Conservation (phyloP, 2,113 vertebrate species). For the Dipodomys spectabilis region DNA sequence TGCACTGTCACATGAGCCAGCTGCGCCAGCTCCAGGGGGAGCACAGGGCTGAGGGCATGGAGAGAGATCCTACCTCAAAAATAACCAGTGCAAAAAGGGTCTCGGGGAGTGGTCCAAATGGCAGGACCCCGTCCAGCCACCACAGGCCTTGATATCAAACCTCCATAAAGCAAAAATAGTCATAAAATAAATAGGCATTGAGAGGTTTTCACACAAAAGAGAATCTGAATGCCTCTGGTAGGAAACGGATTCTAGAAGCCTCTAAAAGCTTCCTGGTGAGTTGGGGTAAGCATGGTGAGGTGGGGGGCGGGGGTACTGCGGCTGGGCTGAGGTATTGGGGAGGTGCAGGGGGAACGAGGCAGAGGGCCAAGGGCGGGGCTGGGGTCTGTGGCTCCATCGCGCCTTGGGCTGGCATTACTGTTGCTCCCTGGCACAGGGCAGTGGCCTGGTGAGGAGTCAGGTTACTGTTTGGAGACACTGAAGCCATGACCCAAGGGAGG, state of each 20-base stretch:
- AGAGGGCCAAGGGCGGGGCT: neutral
- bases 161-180: neutral
- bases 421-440: neutral
- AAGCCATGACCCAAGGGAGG: neutral
- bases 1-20: too few relatives aligned
- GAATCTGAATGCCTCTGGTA: too few relatives aligned
- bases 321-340: neutral
- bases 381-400: neutral
- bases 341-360: neutral
- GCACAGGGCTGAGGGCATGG: too few relatives aligned
- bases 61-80: too few relatives aligned
- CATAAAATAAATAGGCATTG: neutral
- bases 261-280: neutral
- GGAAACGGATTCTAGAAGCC: too few relatives aligned
- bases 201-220: too few relatives aligned
- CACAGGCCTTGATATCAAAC: too few relatives aligned
- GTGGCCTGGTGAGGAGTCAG: neutral
- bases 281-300: neutral
- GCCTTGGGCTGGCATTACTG: neutral
- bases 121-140: too few relatives aligned
- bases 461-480: neutral
- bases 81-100: neutral
- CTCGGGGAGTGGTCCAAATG: too few relatives aligned
- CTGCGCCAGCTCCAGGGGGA: too few relatives aligned
- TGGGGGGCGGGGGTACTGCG: too few relatives aligned